Percentiles rank a stretch among this genome's conserved stretches.
Conservation (phyloP, 2,113 vertebrate species). For the Spheniscus mendiculus region DNA sequence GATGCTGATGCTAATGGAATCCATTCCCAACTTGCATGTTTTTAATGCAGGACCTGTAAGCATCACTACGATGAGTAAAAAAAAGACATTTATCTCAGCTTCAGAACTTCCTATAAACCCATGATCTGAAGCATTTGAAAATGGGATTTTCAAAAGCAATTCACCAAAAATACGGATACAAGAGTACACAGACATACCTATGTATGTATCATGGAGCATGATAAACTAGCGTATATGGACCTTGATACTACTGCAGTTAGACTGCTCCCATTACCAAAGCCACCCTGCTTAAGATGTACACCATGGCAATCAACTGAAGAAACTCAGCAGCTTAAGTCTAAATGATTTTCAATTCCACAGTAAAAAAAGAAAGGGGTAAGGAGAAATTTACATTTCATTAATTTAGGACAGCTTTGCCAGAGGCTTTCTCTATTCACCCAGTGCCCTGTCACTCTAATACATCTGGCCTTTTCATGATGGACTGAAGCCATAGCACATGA, state of each 20-base stretch:
- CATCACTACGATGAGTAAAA: not conserved
- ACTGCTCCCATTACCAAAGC: not conserved
- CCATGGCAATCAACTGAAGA: not conserved
- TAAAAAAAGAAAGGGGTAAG: rapidly evolving
- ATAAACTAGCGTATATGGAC: not conserved
- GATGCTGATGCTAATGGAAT: not conserved
- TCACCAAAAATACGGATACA: not conserved
- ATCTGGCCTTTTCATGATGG: not conserved
- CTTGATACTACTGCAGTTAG: not conserved
- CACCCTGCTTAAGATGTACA: not conserved
- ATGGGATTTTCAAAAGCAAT: not conserved
- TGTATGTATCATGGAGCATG: rapidly evolving
- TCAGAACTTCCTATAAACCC: not conserved
- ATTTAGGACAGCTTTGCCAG: not conserved
- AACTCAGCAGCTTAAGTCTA: not conserved
- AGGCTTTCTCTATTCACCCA: not conserved
- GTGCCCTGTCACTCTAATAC: not conserved
- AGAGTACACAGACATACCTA: not conserved
- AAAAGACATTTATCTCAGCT: not conserved
- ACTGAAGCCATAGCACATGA: not conserved
- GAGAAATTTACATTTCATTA: not conserved
- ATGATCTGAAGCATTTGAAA: not conserved
- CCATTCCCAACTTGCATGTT: not conserved
- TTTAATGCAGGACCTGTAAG: not conserved
- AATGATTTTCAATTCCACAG: not conserved